Conservation (phyloP, 2,797 vertebrate genomes). For the Allochrocebus solatus region DNA sequence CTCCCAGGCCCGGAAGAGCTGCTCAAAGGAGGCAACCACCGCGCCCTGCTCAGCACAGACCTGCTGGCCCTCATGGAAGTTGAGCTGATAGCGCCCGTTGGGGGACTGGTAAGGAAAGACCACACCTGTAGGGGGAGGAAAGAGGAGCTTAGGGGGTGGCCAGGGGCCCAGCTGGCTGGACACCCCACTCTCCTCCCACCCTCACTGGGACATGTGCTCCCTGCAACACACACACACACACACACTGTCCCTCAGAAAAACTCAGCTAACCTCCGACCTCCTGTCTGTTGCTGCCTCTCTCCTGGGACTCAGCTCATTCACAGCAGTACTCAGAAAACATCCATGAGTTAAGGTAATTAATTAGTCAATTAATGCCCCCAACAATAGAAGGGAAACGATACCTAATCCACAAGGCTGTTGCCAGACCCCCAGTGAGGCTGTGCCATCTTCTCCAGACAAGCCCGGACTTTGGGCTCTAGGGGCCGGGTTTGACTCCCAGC, state of each 20-base stretch:
- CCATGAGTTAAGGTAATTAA: background rate
- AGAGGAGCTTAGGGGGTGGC: background rate
- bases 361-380: background rate
- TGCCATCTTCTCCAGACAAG: background rate
- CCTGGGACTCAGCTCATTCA: background rate
- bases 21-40: constrained; percentile 91
- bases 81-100: constrained; percentile 89
- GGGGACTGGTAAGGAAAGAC: constrained; percentile 93
- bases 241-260: background rate
- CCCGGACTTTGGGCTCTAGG: background rate
- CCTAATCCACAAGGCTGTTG: background rate
- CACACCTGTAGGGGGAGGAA: constrained; percentile 84
- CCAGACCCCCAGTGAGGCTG: background rate
- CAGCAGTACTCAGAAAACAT: background rate
- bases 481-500: background rate
- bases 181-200: background rate
- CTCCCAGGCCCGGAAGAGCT: constrained; percentile 93
- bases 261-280: background rate
- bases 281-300: background rate
- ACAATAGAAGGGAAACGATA: accelerated
- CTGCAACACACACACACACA: background rate
- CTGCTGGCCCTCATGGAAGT: constrained; percentile 87
- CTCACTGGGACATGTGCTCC: background rate
- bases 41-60: constrained; percentile 90
- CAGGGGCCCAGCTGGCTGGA: background rate